These are phyloP conservation scores for Rhamnusium bicolor DNA, from an alignment of 2,888 invertebrate species.

Conservation along the genomic window DNA sequence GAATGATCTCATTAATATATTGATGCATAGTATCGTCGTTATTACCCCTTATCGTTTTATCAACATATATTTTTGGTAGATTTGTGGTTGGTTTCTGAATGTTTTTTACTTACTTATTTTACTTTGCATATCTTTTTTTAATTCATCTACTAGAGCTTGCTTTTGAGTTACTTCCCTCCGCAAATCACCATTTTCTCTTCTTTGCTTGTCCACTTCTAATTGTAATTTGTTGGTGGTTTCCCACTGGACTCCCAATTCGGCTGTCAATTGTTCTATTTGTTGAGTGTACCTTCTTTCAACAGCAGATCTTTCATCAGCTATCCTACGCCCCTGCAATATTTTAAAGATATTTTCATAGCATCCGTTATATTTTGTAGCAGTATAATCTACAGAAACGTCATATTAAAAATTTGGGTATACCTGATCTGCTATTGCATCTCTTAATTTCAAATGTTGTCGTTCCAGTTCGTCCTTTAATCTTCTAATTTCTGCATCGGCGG, in stretches of 20 bases:
- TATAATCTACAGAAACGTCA: no score
- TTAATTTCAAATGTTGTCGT: constrained; percentile 82
- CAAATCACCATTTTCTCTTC: constrained; percentile 83
- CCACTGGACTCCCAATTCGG: constrained; percentile 86
- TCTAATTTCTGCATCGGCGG: constrained; percentile 83
- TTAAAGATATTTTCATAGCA: background rate
- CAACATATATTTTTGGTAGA: no score
- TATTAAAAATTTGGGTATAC: constrained; percentile 52
- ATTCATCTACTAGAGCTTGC: constrained; percentile 82
- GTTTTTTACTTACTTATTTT: constrained; percentile 77
- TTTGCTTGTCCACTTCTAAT: constrained; percentile 85
- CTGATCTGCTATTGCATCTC: constrained; percentile 85
- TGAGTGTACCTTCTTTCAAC: constrained; percentile 83
- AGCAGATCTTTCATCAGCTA: constrained; percentile 81
- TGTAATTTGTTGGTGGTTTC: constrained; percentile 85
- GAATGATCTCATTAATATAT: no score
- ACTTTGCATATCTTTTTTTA: constrained; percentile 85
- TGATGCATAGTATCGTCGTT: no score
- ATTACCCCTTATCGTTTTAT: no score
- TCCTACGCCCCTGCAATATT: constrained; percentile 72
- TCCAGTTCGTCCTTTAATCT: constrained; percentile 85
- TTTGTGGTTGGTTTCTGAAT: no score
- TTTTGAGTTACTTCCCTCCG: constrained; percentile 85
- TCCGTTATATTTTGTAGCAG: background rate
- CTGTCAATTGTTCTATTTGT: constrained; percentile 83